A percentile compares a stretch with the other conserved stretches of the same genome.
These are phyloP conservation scores for Genyomyrus donnyi DNA, from an alignment of 2,113 vertebrate species.

Conservation along the genomic window DNA sequence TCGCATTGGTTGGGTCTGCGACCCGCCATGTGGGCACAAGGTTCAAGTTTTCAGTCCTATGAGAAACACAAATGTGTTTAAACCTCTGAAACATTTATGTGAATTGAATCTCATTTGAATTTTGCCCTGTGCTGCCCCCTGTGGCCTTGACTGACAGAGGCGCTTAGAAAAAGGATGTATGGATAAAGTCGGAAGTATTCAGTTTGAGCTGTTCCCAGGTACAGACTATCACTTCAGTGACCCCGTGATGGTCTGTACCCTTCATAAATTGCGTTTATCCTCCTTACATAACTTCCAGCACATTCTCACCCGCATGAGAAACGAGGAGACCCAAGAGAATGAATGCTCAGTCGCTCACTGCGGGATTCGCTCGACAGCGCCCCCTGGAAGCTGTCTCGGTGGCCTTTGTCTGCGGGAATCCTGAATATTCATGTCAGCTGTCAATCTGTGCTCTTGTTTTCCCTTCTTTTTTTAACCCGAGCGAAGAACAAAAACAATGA, in stretches of 20 bases:
- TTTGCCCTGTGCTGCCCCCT: neutral
- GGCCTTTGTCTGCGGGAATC: neutral
- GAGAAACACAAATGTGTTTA: neutral
- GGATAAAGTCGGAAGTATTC: neutral
- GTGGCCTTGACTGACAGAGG: neutral
- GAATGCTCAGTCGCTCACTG: neutral
- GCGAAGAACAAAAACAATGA: conserved; percentile 15
- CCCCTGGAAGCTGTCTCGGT: neutral
- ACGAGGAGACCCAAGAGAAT: neutral
- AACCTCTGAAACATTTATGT: neutral
- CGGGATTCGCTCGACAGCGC: neutral
- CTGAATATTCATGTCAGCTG: conserved; percentile 9
- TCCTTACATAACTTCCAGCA: neutral
- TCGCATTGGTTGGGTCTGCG: neutral
- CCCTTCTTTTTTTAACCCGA: conserved; percentile 4
- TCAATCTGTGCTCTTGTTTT: neutral
- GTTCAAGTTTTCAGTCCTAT: neutral
- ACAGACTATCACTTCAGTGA: neutral
- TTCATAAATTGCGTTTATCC: neutral
- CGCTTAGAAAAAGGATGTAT: neutral
- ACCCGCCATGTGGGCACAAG: neutral
- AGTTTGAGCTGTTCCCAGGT: neutral
- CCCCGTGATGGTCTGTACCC: neutral
- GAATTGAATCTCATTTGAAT: neutral
- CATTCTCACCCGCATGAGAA: neutral